Base-by-base conservation (phyloP, 2,797 vertebrate genomes). In the Smutsia gigantea region DNA sequence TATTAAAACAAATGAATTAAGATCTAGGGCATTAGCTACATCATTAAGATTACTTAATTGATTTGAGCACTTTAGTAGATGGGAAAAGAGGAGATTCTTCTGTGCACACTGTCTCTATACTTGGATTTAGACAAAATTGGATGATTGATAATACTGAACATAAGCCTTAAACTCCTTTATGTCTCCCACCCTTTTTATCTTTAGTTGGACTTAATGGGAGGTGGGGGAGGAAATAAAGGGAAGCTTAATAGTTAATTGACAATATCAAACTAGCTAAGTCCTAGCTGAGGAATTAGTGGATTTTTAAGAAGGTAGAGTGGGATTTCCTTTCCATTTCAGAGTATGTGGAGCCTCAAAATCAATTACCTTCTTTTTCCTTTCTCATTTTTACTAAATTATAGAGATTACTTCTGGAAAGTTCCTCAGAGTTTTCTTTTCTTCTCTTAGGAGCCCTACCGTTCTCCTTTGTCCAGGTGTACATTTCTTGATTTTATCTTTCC, bases 211-310 rank as follows among this genome's bases (percentile, higher is more conserved):
- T 89, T 95, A 34, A 34, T 74, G 39, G 18, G 39, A 85, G 14
- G 57, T 23, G 2, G 31, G 21, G 63, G 25, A 75, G 51, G 12
- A 37, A 81, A 84, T 64, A 55, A 84, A 7, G 25, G 19, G 53
- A 96, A 42, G 49, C 23, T 92, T 92, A 64, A 46, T 79, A 87
- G n/a, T 92, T 87, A 39, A 53, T 92, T 87, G 49, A 53, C 11
- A 53, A 6, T 27, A 71, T 85, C 53, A 72, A 25, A 51, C 31
- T 74, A 86, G 13, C 69, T 85, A 49, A 68, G 90, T 90, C 37
- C 64, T 84, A 53, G 13, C 86, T 87, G 63, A 85, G 42, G 51
- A 85, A 91, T 82, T 59, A 83, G 0, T 69, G 51, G 68, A 59
- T 74, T 92, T 95, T 55, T 78, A 55, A 77, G 75, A 64, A 87